Percentiles rank a stretch among this genome's conserved stretches.
Conservation (phyloP, 2,888 invertebrate genomes). For the Thera obeliscata region DNA sequence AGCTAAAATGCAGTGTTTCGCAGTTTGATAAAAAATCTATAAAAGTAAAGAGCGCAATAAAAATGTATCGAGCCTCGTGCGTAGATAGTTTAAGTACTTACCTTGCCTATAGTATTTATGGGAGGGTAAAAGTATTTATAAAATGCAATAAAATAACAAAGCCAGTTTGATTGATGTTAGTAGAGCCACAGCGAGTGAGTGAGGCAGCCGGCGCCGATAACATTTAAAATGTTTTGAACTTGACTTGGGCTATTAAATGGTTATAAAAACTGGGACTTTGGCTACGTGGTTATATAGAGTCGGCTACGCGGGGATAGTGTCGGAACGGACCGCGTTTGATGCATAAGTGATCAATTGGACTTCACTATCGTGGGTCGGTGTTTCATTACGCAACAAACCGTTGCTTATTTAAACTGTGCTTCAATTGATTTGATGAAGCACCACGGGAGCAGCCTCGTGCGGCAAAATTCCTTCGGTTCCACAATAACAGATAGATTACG, state of each 20-base stretch:
- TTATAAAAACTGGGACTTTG: conserved; percentile 61
- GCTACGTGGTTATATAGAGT: conserved; percentile 52
- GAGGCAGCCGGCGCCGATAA: conserved; percentile 52
- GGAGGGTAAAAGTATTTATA: background rate
- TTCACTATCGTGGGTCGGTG: conserved; percentile 70
- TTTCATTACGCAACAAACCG: conserved; percentile 77
- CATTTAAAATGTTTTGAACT: conserved; percentile 62
- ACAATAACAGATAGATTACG: conserved; percentile 64
- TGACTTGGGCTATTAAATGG: conserved; percentile 61
- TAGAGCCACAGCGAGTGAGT: conserved; percentile 36
- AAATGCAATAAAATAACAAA: conserved; percentile 25
- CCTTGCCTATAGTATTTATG: background rate
- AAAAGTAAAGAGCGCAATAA: conserved; percentile 8
- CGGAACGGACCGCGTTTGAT: conserved; percentile 77
- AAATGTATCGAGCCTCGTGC: conserved; percentile 8
- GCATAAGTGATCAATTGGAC: conserved; percentile 77
- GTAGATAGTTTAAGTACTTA: background rate
- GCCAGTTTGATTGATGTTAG: conserved; percentile 57
- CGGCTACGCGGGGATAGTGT: conserved; percentile 55
- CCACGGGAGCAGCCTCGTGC: conserved; percentile 51
- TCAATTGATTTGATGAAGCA: conserved; percentile 68
- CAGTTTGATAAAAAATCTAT: conserved; percentile 12
- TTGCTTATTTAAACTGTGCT: conserved; percentile 80
- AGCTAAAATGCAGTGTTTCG: conserved; percentile 8
- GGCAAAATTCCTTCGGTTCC: conserved; percentile 50